Evolutionary conservation across 2,113 vertebrate genomes (phyloP).

Genomic region (Sialia sialis): DNA sequence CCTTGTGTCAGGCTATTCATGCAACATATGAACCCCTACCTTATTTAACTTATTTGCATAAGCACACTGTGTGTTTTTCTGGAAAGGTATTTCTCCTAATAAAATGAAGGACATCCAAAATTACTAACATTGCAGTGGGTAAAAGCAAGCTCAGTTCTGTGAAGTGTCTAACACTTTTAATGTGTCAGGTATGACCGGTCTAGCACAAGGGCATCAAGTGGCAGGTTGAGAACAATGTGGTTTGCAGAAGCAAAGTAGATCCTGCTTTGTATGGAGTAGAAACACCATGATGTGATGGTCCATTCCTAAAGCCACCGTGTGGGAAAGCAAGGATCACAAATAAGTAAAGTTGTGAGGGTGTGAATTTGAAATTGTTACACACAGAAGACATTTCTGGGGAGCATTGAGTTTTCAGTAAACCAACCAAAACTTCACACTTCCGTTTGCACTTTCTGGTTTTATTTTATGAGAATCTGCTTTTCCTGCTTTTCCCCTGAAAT

Average conservation of each 20-base stretch:
- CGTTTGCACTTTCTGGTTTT: background rate
- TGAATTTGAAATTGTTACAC: background rate
- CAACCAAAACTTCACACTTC: background rate
- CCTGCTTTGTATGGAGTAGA: background rate
- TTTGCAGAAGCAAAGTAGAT: background rate
- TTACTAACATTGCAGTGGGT: background rate
- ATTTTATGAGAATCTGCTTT: background rate
- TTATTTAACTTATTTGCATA: background rate
- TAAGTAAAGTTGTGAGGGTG: background rate
- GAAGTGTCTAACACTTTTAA: background rate
- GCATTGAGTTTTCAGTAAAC: background rate
- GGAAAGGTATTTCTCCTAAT: conserved; percentile 35
- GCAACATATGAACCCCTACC: background rate
- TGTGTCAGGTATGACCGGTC: background rate
- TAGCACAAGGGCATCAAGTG: background rate
- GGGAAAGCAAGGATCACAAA: background rate
- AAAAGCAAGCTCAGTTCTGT: conserved; percentile 6
- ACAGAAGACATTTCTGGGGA: background rate
- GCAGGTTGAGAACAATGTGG: background rate
- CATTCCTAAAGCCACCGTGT: background rate
- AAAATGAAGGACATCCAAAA: conserved; percentile 35
- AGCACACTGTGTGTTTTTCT: conserved; percentile 1
- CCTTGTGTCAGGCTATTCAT: background rate
- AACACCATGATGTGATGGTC: background rate
- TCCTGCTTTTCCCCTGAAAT: background rate